These are phyloP conservation scores for Axis porcinus DNA, from an alignment of 2,113 vertebrate species.

Conservation along the genomic window DNA sequence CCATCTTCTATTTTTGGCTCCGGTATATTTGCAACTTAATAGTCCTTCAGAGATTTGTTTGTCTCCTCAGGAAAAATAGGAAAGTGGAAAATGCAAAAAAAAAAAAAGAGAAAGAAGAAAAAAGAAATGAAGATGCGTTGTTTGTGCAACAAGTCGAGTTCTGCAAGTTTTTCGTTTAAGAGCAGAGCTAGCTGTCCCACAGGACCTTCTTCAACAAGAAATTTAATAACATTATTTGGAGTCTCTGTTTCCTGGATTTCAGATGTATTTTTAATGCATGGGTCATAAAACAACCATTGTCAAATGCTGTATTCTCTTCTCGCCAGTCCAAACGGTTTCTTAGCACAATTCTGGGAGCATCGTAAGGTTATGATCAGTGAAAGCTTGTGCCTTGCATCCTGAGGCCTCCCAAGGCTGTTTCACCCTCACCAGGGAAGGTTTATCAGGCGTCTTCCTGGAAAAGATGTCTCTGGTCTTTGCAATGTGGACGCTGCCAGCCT, in stretches of 20 bases:
- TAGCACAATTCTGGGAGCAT: conserved; percentile 43
- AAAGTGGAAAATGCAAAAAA: conserved; percentile 51
- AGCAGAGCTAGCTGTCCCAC: conserved; percentile 47
- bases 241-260: conserved; percentile 61
- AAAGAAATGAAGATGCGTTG: not conserved
- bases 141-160: conserved; percentile 51
- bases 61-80: conserved; percentile 53
- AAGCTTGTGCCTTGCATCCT: conserved; percentile 39
- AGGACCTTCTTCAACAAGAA: conserved; percentile 67
- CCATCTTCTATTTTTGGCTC: conserved; percentile 79
- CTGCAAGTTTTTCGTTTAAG: conserved; percentile 45
- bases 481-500: not conserved
- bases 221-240: conserved; percentile 74
- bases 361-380: conserved; percentile 56
- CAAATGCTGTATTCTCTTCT: conserved; percentile 46
- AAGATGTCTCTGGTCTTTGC: conserved; percentile 41
- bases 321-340: conserved; percentile 50
- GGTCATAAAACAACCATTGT: conserved; percentile 76
- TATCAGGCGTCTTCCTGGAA: conserved; percentile 56
- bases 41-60: conserved; percentile 74
- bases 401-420: conserved; percentile 45
- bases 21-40: conserved; percentile 76
- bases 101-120: conserved; percentile 7
- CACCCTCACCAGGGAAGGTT: conserved; percentile 44
- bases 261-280: conserved; percentile 80